Percentiles rank a stretch among this genome's conserved stretches.
These are phyloP conservation scores for Aurelia coerulea DNA, from an alignment of 30 jellyfish, hydroid and myxozoan species.

Conservation along the genomic window DNA sequence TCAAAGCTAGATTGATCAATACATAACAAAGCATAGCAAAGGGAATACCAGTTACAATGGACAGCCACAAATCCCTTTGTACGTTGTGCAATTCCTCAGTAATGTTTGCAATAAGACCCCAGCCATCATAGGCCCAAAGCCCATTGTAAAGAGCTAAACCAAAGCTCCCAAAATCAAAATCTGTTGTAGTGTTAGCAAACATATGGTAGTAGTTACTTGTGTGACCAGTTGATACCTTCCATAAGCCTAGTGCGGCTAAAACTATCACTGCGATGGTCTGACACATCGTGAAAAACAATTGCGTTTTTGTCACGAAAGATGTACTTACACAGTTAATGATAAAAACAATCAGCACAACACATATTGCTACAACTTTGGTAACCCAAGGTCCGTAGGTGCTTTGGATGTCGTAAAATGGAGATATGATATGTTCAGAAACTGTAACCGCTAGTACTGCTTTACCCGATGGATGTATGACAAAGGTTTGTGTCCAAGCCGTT, in stretches of 20 bases:
- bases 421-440: constrained; percentile 12
- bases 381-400: constrained; percentile 17
- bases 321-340: background rate
- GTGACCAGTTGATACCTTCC: constrained; percentile 48
- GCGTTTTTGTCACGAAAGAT: background rate
- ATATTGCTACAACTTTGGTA: constrained; percentile 45
- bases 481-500: constrained; percentile 31
- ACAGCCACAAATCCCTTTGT: constrained; percentile 49
- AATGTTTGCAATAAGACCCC: constrained; percentile 46
- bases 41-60: constrained; percentile 53
- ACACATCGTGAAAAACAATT: constrained; percentile 30
- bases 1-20: constrained; percentile 29
- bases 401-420: constrained; percentile 33
- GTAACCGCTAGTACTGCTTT: constrained; percentile 46
- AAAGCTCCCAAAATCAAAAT: constrained; percentile 15
- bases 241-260: constrained; percentile 37
- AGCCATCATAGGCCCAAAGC: constrained; percentile 79
- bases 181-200: constrained; percentile 4
- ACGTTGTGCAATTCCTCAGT: constrained; percentile 60
- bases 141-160: constrained; percentile 57
- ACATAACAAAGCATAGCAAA: constrained; percentile 51
- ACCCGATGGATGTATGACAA: constrained; percentile 56
- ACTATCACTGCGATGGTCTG: constrained; percentile 46
- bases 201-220: constrained; percentile 21
- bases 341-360: constrained; percentile 12